Conservation (phyloP, 2,113 vertebrate species). For the Irena cyanogastra region DNA sequence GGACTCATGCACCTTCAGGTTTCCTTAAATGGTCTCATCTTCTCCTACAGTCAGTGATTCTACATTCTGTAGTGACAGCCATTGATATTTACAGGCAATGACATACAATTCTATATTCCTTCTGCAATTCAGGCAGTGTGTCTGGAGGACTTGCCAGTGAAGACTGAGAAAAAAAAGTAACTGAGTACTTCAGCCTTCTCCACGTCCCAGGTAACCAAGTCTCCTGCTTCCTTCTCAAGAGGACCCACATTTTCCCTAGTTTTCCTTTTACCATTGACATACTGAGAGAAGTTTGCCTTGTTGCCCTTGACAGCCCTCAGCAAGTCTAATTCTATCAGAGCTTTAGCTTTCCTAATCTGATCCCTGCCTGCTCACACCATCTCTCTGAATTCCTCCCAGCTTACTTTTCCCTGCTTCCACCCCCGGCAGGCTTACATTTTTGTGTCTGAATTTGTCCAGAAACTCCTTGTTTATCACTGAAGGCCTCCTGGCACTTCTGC, state of each 20-base stretch:
- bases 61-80: not conserved
- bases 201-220: not conserved
- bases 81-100: not conserved
- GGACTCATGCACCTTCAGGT: not conserved
- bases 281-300: not conserved
- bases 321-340: not conserved
- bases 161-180: not conserved
- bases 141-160: not conserved
- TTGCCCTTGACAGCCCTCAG: not conserved
- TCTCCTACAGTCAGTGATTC: not conserved
- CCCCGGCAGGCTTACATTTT: not conserved
- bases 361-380: not conserved
- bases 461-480: not conserved
- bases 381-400: not conserved
- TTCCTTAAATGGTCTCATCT: not conserved
- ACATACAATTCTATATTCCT: not conserved
- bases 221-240: not conserved
- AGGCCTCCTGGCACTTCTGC: not conserved
- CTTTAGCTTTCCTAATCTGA: not conserved
- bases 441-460: not conserved
- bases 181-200: not conserved
- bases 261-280: not conserved
- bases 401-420: not conserved
- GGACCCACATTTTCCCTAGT: not conserved
- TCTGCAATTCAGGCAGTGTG: not conserved